Base-by-base conservation (phyloP, 2,113 vertebrate genomes). In the Oreochromis spilurus region DNA sequence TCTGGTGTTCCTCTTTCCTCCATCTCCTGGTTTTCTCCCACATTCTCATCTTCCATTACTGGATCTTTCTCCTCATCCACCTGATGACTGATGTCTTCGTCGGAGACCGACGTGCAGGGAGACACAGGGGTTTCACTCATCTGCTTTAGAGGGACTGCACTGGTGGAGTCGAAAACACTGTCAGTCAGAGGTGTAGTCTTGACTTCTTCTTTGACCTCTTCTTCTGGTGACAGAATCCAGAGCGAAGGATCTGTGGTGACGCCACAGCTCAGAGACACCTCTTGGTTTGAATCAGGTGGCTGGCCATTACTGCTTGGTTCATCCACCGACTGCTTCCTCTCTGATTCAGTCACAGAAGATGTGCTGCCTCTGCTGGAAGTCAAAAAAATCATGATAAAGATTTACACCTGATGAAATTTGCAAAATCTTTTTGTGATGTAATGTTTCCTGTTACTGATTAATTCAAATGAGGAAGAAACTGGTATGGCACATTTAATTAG, bases 211-310 rank as follows among this genome's bases (percentile, higher is more conserved):
- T 82, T 55, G 29, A 84, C 21, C 13, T 88, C 89, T 4, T 88
- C 87, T 12, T 93, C 92, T 13, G 88, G 45, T 6, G 90, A 45
- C 43, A 89, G 62, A 13, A 81, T 84, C 95, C 95, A 96, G 31
- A 94, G 88, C 3, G 90, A 94, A 16, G 94, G 94, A 67, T 97
- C 95, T 7, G 95, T 96, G 38, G 95, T 96, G 58, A 96, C 83
- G 1, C 96, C 95, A 6, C 91, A 93, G 88, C 93, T 93, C 62
- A 96, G 84, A 72, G 91, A 91, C 29, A 96, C 94, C 83, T 96
- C 95, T 1, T 93, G 90, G 78, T 58, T 77, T 13, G 89, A 78
- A 43, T 88, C 77, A 2, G 82, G 79, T 2, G 21, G 43, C 3
- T 16, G 70, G 13, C 21, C 7, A 13, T 87, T 87, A 11, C 54